Evolutionary conservation across 2,888 invertebrate species (phyloP), one percentile per base, ranked within the genome.

Genomic region (Chironomus tentans): DNA sequence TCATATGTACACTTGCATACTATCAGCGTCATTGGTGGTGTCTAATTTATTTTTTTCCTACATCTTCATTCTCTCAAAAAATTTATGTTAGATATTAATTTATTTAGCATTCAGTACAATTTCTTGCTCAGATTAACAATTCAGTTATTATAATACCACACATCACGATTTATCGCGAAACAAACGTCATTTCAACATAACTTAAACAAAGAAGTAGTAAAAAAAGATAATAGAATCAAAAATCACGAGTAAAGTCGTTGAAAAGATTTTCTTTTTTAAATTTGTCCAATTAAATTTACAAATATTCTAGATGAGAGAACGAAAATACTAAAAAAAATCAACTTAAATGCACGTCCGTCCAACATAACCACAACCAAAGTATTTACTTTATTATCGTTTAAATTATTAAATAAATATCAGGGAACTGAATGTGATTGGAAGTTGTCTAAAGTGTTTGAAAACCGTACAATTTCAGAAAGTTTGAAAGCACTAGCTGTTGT

Each of bases 331-430:
- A 65, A 56, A n/a, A n/a, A 38, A 38, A 38, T 38, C 10, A 38
- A 65, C 65, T 65, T 65, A 65, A 65, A 65, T 65, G 65, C 65
- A 65, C 65, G 65, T 65, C 56, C 65, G 65, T 65, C 56, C 56
- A 18, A 56, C n/a, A 4, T 65, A 65, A 3, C 65, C 65, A 65
- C 65, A 65, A 21, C 65, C 22, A 65, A 65, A 22, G 18, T 62
- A 3, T 62, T 21, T 62, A 18, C 18, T 65, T 65, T 65, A 10
- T 24, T 21, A 24, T 22, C 13, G 4, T 22, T 21, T 13, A 22
- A 65, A 13, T 65, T 24, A 22, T 24, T 65, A 24, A 24, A 21
- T 65, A 21, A 24, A 21, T 12, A 24, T 65, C 5, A 65, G 18
- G 7, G 24, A n/a, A 24, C 5, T 21, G n/a, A 62, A 12, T 65